Base-by-base conservation (phyloP, 2,888 invertebrate species). In the Leptinotarsa haldemani region DNA sequence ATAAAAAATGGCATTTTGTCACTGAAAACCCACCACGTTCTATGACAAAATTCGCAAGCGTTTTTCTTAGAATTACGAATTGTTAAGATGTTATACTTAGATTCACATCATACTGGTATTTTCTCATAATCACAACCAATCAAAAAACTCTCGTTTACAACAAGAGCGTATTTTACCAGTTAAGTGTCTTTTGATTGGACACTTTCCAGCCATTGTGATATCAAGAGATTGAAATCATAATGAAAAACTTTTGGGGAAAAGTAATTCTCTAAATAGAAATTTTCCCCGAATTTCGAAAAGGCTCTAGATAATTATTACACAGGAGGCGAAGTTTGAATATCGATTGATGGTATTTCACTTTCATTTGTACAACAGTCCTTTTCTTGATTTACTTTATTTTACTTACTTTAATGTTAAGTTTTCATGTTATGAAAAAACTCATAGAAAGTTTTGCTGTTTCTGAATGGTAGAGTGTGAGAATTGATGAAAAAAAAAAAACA, bases 101-200 rank as follows among this genome's bases (percentile, higher is more conserved):
- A 30, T 30, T 0, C 7, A 30, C 30, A 30, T 30, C 30, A 5
- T 22, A 4, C 25, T 25, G 4, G 30, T 5, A 30, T 30, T 30
- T 7, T 1, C 1, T 30, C 30, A 7, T 1, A 30, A 20, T 63
- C n/a, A 3, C 13, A 40, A 16, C 0, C 12, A 13, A 2, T 63
- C 30, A 40, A 2, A 63, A 63, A 63, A 22, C n/a, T 30, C 16
- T 47, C 47, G 13, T 47, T 20, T 20, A 20, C 1, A 47, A 47
- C 47, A 47, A 48, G n/a, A 64, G 15, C 0, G 22, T 47, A 12
- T 22, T 25, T 15, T 7, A 50, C 13, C 22, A 52, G 25, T 5
- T 52, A 18, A 52, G n/a, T 22, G 25, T 50, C 25, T 30, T 66
- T 52, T 52, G 40, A 66, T 66, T 52, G 52, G n/a, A 66, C 40